Evolutionary conservation across 2,888 invertebrate genomes (phyloP).

Genomic region (Ditula angustiorana): DNA sequence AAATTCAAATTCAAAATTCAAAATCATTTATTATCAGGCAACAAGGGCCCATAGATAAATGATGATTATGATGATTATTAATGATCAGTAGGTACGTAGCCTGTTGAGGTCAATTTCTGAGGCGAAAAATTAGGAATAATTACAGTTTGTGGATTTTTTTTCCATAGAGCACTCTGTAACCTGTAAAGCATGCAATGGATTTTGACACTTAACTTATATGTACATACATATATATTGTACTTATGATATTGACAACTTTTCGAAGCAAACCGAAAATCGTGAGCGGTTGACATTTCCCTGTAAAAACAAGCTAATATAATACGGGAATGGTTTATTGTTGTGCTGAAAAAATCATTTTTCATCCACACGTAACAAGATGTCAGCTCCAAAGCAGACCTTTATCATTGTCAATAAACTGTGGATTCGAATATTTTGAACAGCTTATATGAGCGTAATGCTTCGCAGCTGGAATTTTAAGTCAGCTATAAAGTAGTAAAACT

Average conservation of each 20-base stretch:
- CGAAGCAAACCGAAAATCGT: not conserved
- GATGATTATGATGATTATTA: no score
- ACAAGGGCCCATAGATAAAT: no score
- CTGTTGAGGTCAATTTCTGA: no score
- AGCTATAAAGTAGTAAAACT: not conserved
- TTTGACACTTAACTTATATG: no score
- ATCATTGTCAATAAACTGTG: slow-evolving; percentile 64
- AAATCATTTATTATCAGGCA: no score
- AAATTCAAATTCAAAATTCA: no score
- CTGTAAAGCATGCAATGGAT: no score
- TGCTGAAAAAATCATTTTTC: slow-evolving; percentile 68
- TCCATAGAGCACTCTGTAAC: no score
- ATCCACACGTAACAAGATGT: slow-evolving; percentile 73
- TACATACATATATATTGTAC: not conserved
- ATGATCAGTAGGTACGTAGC: no score
- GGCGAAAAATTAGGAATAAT: no score
- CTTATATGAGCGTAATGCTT: not conserved
- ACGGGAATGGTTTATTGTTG: slow-evolving; percentile 50
- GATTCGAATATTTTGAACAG: slow-evolving; percentile 12
- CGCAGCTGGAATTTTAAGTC: not conserved
- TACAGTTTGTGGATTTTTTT: no score
- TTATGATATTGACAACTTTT: not conserved
- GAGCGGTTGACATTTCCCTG: slow-evolving; percentile 43
- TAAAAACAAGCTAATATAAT: slow-evolving; percentile 61
- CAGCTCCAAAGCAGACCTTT: slow-evolving; percentile 73